A percentile compares a stretch with the other conserved stretches of the same genome.
phyloP scores from a whole-genome alignment of 2,113 vertebrate genomes.

The Fregetta grallaria region DNA sequence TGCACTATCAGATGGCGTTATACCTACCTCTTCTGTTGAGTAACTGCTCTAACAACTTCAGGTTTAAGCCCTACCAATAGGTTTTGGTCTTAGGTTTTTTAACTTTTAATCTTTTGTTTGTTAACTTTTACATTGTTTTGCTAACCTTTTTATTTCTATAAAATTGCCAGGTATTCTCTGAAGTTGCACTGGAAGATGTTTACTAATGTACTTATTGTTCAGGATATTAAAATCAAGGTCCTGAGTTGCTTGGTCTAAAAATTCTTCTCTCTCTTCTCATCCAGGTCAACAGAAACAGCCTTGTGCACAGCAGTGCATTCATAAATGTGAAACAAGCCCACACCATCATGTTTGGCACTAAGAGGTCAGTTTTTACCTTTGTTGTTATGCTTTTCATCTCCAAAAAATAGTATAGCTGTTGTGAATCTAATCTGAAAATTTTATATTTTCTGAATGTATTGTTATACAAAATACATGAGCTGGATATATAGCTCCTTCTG shows the following conservation, averaged over 20 bases:
- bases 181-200: not conserved
- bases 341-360: constrained; percentile 88
- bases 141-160: not conserved
- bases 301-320: constrained; percentile 44
- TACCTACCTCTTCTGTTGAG: not conserved
- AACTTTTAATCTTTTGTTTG: not conserved
- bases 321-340: constrained; percentile 66
- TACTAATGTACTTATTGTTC: not conserved
- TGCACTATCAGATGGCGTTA: not conserved
- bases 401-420: not conserved
- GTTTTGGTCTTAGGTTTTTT: not conserved
- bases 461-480: not conserved
- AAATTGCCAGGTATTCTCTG: not conserved
- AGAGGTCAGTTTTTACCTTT: constrained; percentile 82
- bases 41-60: not conserved
- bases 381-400: not conserved
- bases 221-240: not conserved
- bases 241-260: not conserved
- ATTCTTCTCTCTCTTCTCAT: constrained; percentile 26
- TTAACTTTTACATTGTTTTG: not conserved
- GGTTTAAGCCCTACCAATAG: not conserved
- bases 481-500: not conserved
- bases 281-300: constrained; percentile 60
- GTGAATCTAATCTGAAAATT: not conserved
- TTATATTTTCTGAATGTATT: not conserved